Evolutionary conservation across 2,113 vertebrate species (phyloP), one percentile per base, ranked within the genome.

Genomic region (Mesitornis unicolor): DNA sequence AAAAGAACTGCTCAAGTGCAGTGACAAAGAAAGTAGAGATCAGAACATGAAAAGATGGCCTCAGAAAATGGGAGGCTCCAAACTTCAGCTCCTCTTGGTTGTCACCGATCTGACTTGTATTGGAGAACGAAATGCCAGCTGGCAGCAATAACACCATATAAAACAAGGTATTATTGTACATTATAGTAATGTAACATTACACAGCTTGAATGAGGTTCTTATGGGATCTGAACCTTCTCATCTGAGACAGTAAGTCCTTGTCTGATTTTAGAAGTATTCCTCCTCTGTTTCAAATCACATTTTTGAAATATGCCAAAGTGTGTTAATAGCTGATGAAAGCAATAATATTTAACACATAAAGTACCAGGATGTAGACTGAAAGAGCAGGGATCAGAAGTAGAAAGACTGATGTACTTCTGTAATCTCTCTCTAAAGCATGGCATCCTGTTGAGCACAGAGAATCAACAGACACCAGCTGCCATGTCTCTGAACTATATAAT

Each of bases 111-210:
- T 64, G 31, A 38, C 10, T 74, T 45, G 35, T 48, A 87, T 14
- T 70, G 73, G 84, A 91, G 81, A 91, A 91, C 81, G 81, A 93
- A 89, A 94, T n/a, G 47, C 47, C 84, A 93, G 36, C n/a, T 42
- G 40, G n/a, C 59, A 89, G 63, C 51, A 80, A 11, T 16, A 53
- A 15, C n/a, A 75, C 6, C 63, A 77, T 6, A 48, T 6, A 73
- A 84, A 86, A 20, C 40, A 86, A 31, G 0, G 2, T 8, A 61
- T 45, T 63, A n/a, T 9, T 83, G 40, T 40, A 61, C 29, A 18
- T 7, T 26, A 59, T 1, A 57, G 25, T 2, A 29, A 60, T 16
- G n/a, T 14, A 57, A 73, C 13, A 22, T 6, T 18, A n/a, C 40
- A 33, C 29, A 81, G 71, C 40, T 54, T 74, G 36, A 70, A 36